Evolutionary conservation across 2,113 vertebrate species (phyloP).

Genomic region (Dendropsophus ebraccatus): DNA sequence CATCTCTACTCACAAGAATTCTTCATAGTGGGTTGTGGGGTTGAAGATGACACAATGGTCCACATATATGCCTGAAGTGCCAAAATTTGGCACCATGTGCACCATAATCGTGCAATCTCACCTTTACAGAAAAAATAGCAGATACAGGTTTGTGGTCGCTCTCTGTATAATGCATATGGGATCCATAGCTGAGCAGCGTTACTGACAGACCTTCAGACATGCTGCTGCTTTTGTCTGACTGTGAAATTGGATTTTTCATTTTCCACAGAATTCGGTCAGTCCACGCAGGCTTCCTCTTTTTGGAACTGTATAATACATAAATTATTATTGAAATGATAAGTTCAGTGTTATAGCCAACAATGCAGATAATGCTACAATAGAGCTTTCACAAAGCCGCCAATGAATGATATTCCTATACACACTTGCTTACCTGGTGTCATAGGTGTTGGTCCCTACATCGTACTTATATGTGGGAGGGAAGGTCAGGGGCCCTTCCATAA

Average conservation of each 20-base stretch:
- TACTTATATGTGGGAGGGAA: slow-evolving; percentile 98
- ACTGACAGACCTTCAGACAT: slow-evolving; percentile 78
- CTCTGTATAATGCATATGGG: slow-evolving; percentile 92
- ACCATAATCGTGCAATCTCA: slow-evolving; percentile 59
- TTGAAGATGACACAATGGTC: background rate
- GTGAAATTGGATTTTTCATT: slow-evolving; percentile 78
- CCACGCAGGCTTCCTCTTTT: slow-evolving; percentile 98
- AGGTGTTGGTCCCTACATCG: slow-evolving; percentile 94
- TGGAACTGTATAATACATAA: slow-evolving; percentile 75
- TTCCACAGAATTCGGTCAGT: slow-evolving; percentile 97
- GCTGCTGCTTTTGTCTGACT: slow-evolving; percentile 73
- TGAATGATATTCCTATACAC: background rate
- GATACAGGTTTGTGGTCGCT: slow-evolving; percentile 97
- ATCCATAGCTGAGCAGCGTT: slow-evolving; percentile 86
- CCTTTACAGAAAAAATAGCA: slow-evolving; percentile 87
- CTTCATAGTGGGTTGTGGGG: background rate
- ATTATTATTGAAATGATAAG: background rate
- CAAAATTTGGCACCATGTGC: too few species aligned
- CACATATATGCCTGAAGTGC: too few species aligned
- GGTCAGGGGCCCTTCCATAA: slow-evolving; percentile 88
- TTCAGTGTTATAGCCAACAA: background rate
- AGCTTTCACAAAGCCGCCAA: background rate
- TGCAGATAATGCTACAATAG: background rate
- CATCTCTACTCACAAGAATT: background rate
- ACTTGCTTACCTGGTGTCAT: slow-evolving; percentile 90